A percentile compares a stretch with the other conserved stretches of the same genome.
These are phyloP conservation scores for Daboia siamensis DNA, from an alignment of 2,113 vertebrate genomes.

Conservation along the genomic window DNA sequence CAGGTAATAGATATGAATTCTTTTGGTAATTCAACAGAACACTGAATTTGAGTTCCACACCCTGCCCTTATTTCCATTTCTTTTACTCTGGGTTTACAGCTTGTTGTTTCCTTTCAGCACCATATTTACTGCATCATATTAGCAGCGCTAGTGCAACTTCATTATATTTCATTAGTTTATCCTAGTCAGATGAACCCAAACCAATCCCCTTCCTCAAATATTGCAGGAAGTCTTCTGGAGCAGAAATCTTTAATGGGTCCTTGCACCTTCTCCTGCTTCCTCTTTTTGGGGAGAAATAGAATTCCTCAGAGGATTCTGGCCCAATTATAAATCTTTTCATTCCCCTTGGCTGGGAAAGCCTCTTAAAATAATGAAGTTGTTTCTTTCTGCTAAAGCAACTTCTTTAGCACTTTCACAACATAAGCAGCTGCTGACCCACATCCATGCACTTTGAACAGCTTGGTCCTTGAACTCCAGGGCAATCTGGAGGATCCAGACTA, in stretches of 20 bases:
- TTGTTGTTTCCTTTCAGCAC: background rate
- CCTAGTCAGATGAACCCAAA: background rate
- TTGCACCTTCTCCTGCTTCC: background rate
- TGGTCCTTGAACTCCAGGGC: background rate
- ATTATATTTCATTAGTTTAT: background rate
- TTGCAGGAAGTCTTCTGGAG: background rate
- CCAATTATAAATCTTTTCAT: conserved; percentile 37
- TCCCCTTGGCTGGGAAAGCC: conserved; percentile 63
- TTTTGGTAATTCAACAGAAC: background rate
- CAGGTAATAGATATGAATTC: background rate
- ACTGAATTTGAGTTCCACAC: background rate
- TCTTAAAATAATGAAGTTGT: conserved; percentile 63
- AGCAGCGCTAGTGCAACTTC: background rate
- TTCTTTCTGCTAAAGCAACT: conserved; percentile 58
- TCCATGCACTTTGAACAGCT: background rate
- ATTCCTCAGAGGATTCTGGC: conserved; percentile 54
- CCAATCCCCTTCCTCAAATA: background rate
- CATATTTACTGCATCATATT: background rate
- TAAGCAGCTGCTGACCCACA: conserved; percentile 60
- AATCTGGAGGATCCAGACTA: background rate
- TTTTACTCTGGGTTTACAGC: fast-evolving
- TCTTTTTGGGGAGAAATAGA: background rate
- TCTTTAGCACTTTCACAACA: conserved; percentile 43
- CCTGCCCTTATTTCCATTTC: background rate
- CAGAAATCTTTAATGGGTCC: background rate